Percentiles rank a stretch among this genome's conserved stretches.
Conservation (phyloP, 2,797 vertebrate species). For the Halcyon leucocephala region DNA sequence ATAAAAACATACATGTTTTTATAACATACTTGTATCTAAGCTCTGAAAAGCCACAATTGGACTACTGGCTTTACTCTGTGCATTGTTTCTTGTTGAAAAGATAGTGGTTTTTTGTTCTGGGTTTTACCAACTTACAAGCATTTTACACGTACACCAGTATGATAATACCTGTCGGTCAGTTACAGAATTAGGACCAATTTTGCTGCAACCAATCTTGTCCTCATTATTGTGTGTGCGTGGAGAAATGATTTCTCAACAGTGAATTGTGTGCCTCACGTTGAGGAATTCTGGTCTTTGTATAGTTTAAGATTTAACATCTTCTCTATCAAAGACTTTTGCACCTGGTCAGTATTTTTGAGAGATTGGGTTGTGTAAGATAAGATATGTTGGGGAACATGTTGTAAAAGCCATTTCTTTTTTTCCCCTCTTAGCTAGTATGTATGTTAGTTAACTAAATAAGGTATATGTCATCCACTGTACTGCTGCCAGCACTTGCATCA, state of each 20-base stretch:
- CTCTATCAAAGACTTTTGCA: not conserved
- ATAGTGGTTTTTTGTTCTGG: not conserved
- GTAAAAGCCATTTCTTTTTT: not conserved
- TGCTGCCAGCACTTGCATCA: not conserved
- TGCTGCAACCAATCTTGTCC: not conserved
- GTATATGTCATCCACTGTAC: not conserved
- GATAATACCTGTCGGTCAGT: not conserved
- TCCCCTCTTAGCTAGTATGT: not conserved
- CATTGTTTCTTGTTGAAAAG: not conserved
- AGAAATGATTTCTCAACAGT: not conserved
- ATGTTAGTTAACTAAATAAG: not conserved
- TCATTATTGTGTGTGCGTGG: not conserved
- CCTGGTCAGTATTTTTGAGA: not conserved
- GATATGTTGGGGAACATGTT: not conserved
- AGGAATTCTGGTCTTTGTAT: not conserved
- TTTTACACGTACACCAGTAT: not conserved
- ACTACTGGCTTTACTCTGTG: not conserved
- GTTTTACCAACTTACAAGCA: not conserved
- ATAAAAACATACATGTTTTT: not conserved
- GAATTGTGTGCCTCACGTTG: not conserved
- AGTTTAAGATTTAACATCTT: not conserved
- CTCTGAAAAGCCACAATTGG: not conserved
- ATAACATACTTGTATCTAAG: not conserved
- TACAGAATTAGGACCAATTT: not conserved
- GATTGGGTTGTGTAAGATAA: not conserved